Percentiles rank a stretch among this genome's conserved stretches.
Conservation (phyloP, 2,113 vertebrate species). For the Campylomormyrus tamandua region DNA sequence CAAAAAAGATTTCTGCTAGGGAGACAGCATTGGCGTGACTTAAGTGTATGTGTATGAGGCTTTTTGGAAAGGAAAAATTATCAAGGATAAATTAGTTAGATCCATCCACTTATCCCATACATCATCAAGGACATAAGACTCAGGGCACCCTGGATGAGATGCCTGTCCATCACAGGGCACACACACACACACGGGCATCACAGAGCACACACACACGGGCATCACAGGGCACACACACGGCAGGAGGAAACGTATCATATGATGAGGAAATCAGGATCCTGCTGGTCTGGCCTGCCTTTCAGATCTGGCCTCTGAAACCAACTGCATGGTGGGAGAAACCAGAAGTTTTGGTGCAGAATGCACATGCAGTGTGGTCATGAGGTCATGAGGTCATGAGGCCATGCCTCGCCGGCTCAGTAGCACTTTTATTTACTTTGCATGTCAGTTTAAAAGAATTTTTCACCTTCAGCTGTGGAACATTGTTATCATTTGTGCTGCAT, state of each 20-base stretch:
- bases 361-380: background rate
- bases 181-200: background rate
- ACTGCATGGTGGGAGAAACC: background rate
- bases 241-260: background rate
- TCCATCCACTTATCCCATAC: background rate
- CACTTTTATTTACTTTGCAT: background rate
- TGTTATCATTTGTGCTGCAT: background rate
- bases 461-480: background rate
- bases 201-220: background rate
- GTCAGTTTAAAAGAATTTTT: background rate
- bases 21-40: background rate
- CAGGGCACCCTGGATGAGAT: background rate
- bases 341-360: background rate
- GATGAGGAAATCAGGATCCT: background rate
- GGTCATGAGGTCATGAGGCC: too few species aligned
- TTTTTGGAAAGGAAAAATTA: background rate
- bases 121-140: background rate
- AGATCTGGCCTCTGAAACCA: background rate
- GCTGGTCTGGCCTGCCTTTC: background rate
- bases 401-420: background rate
- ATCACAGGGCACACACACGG: background rate
- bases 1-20: background rate
- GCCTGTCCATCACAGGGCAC: background rate
- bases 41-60: background rate
- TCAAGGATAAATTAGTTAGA: background rate